Evolutionary conservation across 2,113 vertebrate species (phyloP), one percentile per base, ranked within the genome.

Genomic region (Mormoops blainvillei): DNA sequence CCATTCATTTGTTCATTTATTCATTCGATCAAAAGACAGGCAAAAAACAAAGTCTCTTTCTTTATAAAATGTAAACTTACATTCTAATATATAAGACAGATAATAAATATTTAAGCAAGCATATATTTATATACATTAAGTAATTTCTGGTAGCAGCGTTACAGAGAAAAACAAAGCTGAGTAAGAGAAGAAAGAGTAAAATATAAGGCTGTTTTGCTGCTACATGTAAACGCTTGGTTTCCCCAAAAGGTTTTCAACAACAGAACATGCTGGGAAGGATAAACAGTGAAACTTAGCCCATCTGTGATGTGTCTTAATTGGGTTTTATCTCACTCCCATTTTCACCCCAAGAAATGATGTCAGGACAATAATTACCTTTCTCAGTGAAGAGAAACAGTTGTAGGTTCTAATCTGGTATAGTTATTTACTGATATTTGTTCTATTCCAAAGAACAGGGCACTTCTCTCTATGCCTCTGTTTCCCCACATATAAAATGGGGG

Each of bases 241-340:
- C 71, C 43, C 52, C 41, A 50, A 89, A 88, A 85, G 15, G 45
- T 77, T 91, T 74, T n/a, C 38, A 91, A n/a, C 26, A 82, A 61
- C 18, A 73, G n/a, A 95, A 74, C 61, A 80, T 10, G 22, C 28
- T 38, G 28, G 48, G 52, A 5, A 7, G 67, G 63, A 41, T 15
- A 56, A 19, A 70, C 3, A 70, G 45, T 67, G 36, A 88, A 43
- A 88, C 26, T 71, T 67, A 83, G 52, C 24, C 50, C 31, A 58
- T 31, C 14, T 12, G 2, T 65, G 1, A 4, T 94, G 73, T 52
- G 31, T 28, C 65, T 95, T 61, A 78, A 54, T 76, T 84, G 70
- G 19, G 15, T 89, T 95, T 89, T 95, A 94, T 38, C 45, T 91
- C 20, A 67, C 56, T 89, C 43, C 74, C 15, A 91, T 95, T 95